phyloP scores from a whole-genome alignment of 1,140 invertebrate species.

The Melipona quadrifasciata region DNA sequence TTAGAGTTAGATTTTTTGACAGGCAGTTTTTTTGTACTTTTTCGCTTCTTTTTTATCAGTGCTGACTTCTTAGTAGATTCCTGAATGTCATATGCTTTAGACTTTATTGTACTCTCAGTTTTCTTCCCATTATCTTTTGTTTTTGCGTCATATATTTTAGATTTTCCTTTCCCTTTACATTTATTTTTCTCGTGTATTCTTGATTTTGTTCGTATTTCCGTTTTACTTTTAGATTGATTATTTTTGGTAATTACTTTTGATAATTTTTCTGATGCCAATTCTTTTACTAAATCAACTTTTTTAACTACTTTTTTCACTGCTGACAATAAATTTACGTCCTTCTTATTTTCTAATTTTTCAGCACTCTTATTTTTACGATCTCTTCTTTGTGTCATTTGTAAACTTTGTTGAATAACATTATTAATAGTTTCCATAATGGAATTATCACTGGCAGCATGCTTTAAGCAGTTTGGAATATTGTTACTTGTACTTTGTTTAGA shows the following conservation, averaged over 20 bases:
- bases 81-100: constrained; percentile 55
- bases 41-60: constrained; percentile 71
- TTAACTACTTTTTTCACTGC: constrained; percentile 83
- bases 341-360: constrained; percentile 57
- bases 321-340: constrained; percentile 70
- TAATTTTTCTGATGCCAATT: constrained; percentile 76
- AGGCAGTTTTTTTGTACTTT: constrained; percentile 69
- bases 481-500: constrained; percentile 57
- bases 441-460: constrained; percentile 74
- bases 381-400: constrained; percentile 78
- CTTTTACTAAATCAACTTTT: constrained; percentile 80
- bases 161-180: constrained; percentile 74
- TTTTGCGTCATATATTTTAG: constrained; percentile 59
- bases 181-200: constrained; percentile 72
- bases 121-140: constrained; percentile 58
- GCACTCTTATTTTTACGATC: constrained; percentile 66
- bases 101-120: constrained; percentile 54
- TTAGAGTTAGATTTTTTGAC: constrained; percentile 67
- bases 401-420: constrained; percentile 76
- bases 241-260: constrained; percentile 77
- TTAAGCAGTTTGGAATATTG: constrained; percentile 56
- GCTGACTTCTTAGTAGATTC: constrained; percentile 67
- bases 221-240: constrained; percentile 59
- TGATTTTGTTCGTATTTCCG: constrained; percentile 65
- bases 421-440: constrained; percentile 80